Evolutionary conservation across 2,888 invertebrate genomes (phyloP).

Genomic region (Thymelicus acteon): DNA sequence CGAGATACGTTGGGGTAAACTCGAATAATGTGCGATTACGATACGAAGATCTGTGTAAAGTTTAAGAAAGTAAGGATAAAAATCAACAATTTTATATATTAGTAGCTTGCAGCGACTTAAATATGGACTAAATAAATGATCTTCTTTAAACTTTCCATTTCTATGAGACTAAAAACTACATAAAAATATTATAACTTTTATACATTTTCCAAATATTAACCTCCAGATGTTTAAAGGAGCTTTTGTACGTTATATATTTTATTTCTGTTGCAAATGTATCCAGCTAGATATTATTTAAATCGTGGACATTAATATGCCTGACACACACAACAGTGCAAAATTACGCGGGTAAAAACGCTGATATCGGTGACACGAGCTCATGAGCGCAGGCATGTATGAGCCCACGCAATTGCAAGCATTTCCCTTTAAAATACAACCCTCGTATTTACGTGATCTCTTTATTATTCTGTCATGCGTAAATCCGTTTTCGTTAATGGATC

Average conservation of each 20-base stretch:
- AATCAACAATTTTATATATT: too few relatives aligned
- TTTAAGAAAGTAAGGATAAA: not conserved
- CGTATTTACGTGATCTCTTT: conserved; percentile 28
- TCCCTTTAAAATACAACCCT: conserved; percentile 21
- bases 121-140: too few relatives aligned
- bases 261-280: too few relatives aligned
- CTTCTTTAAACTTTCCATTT: too few relatives aligned
- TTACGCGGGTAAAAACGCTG: not conserved
- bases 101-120: too few relatives aligned
- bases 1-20: not conserved
- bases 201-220: too few relatives aligned
- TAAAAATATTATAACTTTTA: too few relatives aligned
- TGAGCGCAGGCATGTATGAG: not conserved
- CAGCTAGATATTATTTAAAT: not conserved
- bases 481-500: conserved; percentile 6
- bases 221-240: too few relatives aligned
- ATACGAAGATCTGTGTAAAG: not conserved
- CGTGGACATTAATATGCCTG: not conserved
- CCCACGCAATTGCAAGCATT: conserved; percentile 18
- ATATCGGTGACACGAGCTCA: conserved; percentile 12
- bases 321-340: not conserved
- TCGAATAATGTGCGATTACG: not conserved
- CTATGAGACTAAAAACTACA: too few relatives aligned
- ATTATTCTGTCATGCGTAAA: conserved; percentile 26
- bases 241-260: too few relatives aligned